Conservation (phyloP, 2,113 vertebrate genomes). For the Xenotilapia leptura region DNA sequence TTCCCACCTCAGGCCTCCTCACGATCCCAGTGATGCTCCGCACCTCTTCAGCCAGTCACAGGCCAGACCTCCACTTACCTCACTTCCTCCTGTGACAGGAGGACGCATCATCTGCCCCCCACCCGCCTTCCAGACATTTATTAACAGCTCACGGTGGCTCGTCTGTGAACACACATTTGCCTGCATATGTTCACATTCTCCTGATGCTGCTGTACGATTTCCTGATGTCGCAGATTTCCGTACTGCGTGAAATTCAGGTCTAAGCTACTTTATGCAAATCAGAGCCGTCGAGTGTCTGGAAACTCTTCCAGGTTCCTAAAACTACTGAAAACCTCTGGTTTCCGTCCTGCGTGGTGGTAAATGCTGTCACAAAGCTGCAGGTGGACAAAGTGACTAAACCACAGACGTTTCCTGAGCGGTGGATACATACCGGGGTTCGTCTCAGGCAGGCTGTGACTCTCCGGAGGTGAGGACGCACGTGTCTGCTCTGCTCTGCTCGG, state of each 20-base stretch:
- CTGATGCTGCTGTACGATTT: neutral
- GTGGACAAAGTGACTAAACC: neutral
- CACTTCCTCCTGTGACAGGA: conserved; percentile 22
- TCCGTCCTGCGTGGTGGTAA: neutral
- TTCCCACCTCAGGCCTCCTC: neutral
- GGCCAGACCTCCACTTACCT: neutral
- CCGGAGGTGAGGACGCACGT: conserved; percentile 37
- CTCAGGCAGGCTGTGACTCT: conserved; percentile 45
- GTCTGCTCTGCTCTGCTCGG: conserved; percentile 60
- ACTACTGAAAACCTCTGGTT: neutral
- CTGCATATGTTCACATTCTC: neutral
- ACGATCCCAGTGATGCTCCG: neutral
- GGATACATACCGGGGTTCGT: conserved; percentile 53
- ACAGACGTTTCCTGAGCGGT: neutral
- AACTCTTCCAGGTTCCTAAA: neutral
- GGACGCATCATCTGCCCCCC: conserved; percentile 22
- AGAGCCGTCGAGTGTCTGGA: neutral
- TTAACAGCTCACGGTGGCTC: neutral
- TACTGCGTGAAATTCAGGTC: neutral
- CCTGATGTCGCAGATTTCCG: neutral
- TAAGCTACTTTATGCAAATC: neutral
- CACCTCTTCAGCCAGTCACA: neutral
- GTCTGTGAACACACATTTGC: neutral
- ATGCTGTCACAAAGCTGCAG: neutral
- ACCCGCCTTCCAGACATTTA: neutral